Evolutionary conservation across 2,113 vertebrate genomes (phyloP), one percentile per base, ranked within the genome.

Genomic region (Seriola quinqueradiata): DNA sequence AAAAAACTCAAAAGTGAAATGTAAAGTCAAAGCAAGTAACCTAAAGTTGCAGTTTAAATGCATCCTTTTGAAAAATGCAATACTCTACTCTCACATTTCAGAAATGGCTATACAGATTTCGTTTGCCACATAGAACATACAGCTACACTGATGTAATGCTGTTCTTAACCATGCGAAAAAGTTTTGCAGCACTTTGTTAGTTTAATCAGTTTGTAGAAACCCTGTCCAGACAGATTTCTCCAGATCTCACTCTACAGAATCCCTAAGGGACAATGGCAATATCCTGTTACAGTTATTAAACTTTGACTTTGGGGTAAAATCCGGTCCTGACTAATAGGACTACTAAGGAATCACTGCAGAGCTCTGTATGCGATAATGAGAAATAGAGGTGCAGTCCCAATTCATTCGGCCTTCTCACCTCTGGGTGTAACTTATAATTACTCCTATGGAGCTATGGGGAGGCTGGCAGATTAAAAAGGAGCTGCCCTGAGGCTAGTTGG

Each of bases 381-480:
- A 90, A 86, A 84, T 52, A 64, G 69, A 83, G 76, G 81, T 36
- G 63, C 73, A 79, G 40, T 69, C 61, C 59, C 80, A 79, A 72
- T 83, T 71, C 85, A 74, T 80, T 72, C 63, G 2, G 70, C 74
- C 82, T 59, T 17, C 74, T 86, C 79, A 89, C 90, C 91, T 73
- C 64, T 83, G 87, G 86, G 83, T 92, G 81, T 77, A 81, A 73
- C 70, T 59, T 93, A 90, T 91, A 93, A 94, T 92, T 90, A 92
- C 83, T 90, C 74, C 70, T 65, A 75, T 76, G 66, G 64, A 59
- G 87, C 73, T 71, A 55, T 80, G 59, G 68, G 80, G 66, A 71
- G 48, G 63, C 58, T 76, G 73, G 77, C 77, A 89, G 89, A 93
- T 90, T 92, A 92, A 88, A 90, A 87, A 70, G 72, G 21, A 84